phyloP scores from a whole-genome alignment of 2,797 vertebrate genomes.

The Psittacula derbiana region DNA sequence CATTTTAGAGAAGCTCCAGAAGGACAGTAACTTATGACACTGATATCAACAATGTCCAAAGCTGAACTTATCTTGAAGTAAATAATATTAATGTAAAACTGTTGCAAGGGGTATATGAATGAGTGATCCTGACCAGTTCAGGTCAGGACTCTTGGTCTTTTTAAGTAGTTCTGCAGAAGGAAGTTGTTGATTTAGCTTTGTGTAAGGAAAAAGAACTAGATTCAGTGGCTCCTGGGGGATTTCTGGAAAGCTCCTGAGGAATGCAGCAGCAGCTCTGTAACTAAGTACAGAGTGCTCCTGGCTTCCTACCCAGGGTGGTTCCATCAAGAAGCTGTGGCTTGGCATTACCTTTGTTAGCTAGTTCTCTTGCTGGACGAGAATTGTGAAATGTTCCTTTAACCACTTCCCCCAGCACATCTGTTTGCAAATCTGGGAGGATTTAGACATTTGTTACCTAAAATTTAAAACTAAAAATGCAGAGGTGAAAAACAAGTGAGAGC shows the following conservation, averaged over 20 bases:
- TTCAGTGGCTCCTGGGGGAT: slow-evolving; percentile 46
- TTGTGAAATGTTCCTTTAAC: slow-evolving; percentile 31
- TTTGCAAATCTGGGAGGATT: slow-evolving; percentile 41
- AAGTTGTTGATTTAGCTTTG: slow-evolving; percentile 51
- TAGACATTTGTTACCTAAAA: slow-evolving; percentile 5
- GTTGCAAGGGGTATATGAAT: neutral
- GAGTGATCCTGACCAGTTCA: neutral
- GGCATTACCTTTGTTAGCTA: slow-evolving; percentile 40
- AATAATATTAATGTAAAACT: neutral
- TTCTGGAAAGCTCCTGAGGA: slow-evolving; percentile 67
- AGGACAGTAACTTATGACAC: neutral
- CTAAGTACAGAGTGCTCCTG: slow-evolving; percentile 51
- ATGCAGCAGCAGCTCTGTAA: slow-evolving; percentile 12
- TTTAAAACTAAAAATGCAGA: slow-evolving; percentile 14
- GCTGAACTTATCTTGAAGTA: neutral
- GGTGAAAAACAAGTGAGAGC: neutral
- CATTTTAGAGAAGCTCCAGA: neutral
- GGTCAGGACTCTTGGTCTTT: slow-evolving; percentile 13
- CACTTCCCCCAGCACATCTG: slow-evolving; percentile 48
- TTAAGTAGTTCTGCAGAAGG: slow-evolving; percentile 62
- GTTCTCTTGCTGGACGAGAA: neutral
- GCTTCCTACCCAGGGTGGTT: slow-evolving; percentile 50
- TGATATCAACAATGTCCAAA: neutral
- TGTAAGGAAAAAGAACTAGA: slow-evolving; percentile 25
- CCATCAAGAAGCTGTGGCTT: slow-evolving; percentile 49